Evolutionary conservation across 2,113 vertebrate genomes (phyloP), one percentile per base, ranked within the genome.

Genomic region (Sinocyclocheilus rhinocerous): DNA sequence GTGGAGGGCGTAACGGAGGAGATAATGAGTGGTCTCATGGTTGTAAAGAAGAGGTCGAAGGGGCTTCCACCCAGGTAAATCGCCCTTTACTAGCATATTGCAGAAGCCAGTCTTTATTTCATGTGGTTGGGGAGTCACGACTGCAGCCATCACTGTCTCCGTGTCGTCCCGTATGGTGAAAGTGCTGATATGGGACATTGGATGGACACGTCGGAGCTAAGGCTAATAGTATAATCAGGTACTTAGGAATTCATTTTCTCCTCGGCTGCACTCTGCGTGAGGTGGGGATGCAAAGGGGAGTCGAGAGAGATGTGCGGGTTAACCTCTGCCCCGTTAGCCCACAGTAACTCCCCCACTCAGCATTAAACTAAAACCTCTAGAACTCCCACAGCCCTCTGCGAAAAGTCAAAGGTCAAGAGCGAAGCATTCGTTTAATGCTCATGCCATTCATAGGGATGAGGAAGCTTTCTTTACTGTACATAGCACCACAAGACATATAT

Each of bases 201-300:
- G 90, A 92, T 65, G 89, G 90, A 88, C 93, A 90, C 90, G 42
- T 90, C 87, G 83, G 90, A 91, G 91, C 84, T 67, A 90, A 90
- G 89, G 91, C 91, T 92, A 91, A 92, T 93, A 93, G 92, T 90
- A 93, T 94, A 94, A 93, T 94, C 92, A 89, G 92, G 91, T 93
- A 90, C 91, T 96, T 94, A 94, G 93, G 93, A 93, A 93, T 96
- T 95, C 88, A 94, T 95, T 96, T 96, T 95, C 94, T 92, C 92
- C 95, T 95, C 94, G 93, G 91, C 93, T 95, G 95, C 95, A 91
- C 93, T 92, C 93, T 94, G 87, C 91, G 91, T 94, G 90, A 90
- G 13, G 18, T 33, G 65, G 48, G 57, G 79, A 81, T 67, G 79
- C 39, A 48, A 84, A 69, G 72, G 39, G 63, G 75, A 83, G 84